Evolutionary conservation across 2,113 vertebrate species (phyloP), one percentile per base, ranked within the genome.

Genomic region (Plecturocebus donacophilus): DNA sequence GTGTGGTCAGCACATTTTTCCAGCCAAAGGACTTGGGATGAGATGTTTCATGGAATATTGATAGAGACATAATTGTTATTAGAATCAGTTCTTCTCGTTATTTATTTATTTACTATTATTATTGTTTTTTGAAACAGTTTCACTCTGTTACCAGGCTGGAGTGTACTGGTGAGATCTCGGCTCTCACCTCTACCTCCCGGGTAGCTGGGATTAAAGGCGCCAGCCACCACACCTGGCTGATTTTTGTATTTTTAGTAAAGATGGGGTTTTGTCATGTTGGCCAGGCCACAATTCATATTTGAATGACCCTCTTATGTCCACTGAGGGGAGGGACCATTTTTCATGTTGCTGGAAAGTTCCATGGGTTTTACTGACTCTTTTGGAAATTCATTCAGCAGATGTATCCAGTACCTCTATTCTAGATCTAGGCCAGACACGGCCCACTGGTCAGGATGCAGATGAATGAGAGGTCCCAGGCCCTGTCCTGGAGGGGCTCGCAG

Each of bases 341-440:
- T 88, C 70, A 68, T 9, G 25, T 56, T 94, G 79, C 77, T 54
- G 89, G 91, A 83, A 96, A 89, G 82, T 79, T 91, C 66, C 32
- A 4, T 23, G n/a, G 90, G 54, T 87, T 94, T 95, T 90, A 35
- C 79, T 64, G 94, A 54, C 32, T 95, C 66, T 90, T 75, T 90
- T 75, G 77, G 81, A 82, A 80, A 86, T 95, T 75, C 38, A 82
- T 92, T 71, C 35, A 86, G 68, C 38, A 92, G 40, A 52, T 79
- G 14, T 4, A 27, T 64, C 27, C 79, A 13, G 82, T 76, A 35
- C n/a, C 10, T 61, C 45, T 45, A 1, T 84, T 83, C 35, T 32
- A 56, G 77, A 49, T 81, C 58, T 21, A 40, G 61, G 49, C 42
- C n/a, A 84, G 95, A 87, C 91, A 58, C 21, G 21, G 21, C 76